phyloP scores from a whole-genome alignment of 2,113 vertebrate species.

The Pelmatolapia mariae region DNA sequence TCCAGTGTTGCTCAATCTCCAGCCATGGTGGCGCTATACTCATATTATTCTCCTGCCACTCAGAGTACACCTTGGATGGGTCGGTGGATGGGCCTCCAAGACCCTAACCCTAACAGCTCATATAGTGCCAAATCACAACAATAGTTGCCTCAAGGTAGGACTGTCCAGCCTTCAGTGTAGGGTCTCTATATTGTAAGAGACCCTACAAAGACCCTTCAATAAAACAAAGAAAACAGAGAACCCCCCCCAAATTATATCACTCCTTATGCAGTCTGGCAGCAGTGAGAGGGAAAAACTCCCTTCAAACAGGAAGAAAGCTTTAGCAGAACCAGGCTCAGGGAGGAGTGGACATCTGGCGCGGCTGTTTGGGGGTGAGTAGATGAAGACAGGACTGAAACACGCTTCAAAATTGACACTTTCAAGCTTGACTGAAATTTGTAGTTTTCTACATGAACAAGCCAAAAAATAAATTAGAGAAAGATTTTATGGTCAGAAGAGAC shows the following conservation, averaged over 20 bases:
- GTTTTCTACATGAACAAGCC: not conserved
- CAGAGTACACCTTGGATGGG: not conserved
- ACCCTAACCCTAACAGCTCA: not conserved
- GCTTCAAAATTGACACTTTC: not conserved
- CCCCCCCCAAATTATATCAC: not conserved
- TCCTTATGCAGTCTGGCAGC: not conserved
- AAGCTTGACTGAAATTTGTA: not conserved
- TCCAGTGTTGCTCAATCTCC: not conserved
- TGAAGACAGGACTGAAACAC: not conserved
- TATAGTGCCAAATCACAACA: not conserved
- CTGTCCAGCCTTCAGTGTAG: no score
- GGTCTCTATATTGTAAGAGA: not conserved
- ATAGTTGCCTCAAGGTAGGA: not conserved
- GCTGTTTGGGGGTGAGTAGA: not conserved
- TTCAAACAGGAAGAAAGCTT: not conserved
- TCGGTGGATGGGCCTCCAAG: not conserved
- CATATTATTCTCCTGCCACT: not conserved
- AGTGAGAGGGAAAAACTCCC: not conserved
- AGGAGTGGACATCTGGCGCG: not conserved
- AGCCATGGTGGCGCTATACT: not conserved
- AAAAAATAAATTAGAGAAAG: not conserved
- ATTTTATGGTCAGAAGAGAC: not conserved
- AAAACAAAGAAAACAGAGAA: not conserved
- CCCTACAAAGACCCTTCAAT: not conserved
- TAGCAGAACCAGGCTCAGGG: not conserved